Evolutionary conservation across 2,888 invertebrate genomes (phyloP).

Genomic region (Pecten maximus): DNA sequence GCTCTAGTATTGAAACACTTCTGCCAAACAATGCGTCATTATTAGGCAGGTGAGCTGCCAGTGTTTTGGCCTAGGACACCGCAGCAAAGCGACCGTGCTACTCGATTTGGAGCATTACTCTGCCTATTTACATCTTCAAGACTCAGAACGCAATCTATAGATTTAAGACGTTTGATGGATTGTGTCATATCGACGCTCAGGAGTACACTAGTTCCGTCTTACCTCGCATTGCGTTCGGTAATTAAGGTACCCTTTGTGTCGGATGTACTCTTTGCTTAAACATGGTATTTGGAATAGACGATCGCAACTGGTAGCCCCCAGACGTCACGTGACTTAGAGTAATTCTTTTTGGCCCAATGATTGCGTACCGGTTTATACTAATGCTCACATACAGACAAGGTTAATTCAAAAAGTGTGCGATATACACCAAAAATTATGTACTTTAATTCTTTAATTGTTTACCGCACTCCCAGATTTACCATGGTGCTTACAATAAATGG

Average conservation of each 20-base stretch:
- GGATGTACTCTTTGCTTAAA: background rate
- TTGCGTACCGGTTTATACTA: background rate
- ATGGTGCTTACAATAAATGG: background rate
- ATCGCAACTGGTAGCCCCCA: background rate
- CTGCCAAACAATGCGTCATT: background rate
- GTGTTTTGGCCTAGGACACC: background rate
- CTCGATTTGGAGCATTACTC: background rate
- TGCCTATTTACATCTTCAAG: background rate
- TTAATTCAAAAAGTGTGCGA: background rate
- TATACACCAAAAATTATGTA: background rate
- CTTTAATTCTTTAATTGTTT: background rate
- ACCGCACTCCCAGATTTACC: background rate
- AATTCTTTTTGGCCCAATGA: conserved; percentile 1
- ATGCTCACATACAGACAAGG: conserved; percentile 15
- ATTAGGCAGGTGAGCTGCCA: background rate
- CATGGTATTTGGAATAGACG: background rate
- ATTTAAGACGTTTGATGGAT: background rate
- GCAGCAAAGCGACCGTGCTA: background rate
- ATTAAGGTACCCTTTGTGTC: background rate
- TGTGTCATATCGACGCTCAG: background rate
- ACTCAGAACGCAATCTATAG: background rate
- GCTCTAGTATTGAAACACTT: background rate
- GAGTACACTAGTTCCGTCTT: background rate
- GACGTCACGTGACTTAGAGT: background rate
- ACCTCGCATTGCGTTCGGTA: background rate